Base-by-base conservation (phyloP, 2,797 vertebrate genomes). In the Notamacropus eugenii region DNA sequence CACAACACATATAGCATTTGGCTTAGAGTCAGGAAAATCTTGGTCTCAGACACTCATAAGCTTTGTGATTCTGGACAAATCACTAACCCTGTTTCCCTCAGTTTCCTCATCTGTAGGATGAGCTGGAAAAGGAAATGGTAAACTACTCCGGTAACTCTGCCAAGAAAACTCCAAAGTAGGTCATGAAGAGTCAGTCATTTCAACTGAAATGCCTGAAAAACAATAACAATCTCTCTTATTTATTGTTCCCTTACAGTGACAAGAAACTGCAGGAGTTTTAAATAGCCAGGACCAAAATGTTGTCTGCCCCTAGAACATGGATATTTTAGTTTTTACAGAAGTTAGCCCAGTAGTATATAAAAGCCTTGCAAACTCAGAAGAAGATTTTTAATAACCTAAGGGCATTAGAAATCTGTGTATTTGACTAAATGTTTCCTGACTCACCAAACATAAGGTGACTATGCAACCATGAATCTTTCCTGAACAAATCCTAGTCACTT, bases 371-470 rank as follows among this genome's bases (percentile, higher is more conserved):
- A 27, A n/a, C 28, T 94, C 54, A 94, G 62, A 40, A 94, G 56
- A 96, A 92, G 28, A 54, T 93, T 92, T 96, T 92, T 93, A 90
- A 82, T 90, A 55, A 54, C 27, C 62, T 74, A 95, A 97, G 87
- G 87, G 14, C 54, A 90, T 90, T 94, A 90, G 58, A 56, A 92
- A 94, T 87, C 87, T 95, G 94, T 96, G 92, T 52, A 90, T 27
- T 50, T 28, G 40, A 56, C 55, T 56, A 4, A 91, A 93, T 50
- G 93, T 96, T 93, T 96, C 96, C 56, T 92, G 52, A 40, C 13
- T 93, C 94, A 95, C 95, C 94, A 97, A 96, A 24, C 52, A 92
- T 4, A 1, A 67, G 87, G 27, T 82, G 92, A 29, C 31, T 91
- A 55, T 19, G 58, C 28, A 14, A 2, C 62, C 90, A 91, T 50